A percentile compares a stretch with the other conserved stretches of the same genome.
Conservation (phyloP, 2,113 vertebrate genomes). For the Tylochromis polylepis region DNA sequence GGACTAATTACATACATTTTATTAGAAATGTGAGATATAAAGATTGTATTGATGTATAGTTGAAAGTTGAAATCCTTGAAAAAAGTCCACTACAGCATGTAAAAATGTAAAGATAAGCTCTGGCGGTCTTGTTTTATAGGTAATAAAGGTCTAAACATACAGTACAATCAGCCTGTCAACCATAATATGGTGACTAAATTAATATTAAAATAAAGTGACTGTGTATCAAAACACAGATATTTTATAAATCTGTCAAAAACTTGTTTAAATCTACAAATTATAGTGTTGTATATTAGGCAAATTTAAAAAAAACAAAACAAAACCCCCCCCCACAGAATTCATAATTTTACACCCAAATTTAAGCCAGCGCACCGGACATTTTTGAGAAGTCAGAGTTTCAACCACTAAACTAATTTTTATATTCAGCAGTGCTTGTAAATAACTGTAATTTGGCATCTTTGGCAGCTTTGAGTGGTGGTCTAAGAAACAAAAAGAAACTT, state of each 20-base stretch:
- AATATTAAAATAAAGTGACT: not conserved
- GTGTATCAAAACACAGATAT: rapidly evolving
- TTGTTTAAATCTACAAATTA: not conserved
- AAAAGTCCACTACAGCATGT: not conserved
- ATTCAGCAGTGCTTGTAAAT: not conserved
- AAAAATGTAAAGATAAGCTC: not conserved
- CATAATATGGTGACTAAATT: not conserved
- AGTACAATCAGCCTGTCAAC: not conserved
- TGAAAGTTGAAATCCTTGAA: not conserved
- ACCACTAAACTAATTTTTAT: not conserved
- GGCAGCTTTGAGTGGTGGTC: not conserved
- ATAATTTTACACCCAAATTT: too few species aligned
- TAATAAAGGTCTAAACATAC: not conserved
- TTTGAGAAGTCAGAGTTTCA: not conserved
- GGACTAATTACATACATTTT: not conserved
- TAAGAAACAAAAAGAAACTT: not conserved
- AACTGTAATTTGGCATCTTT: not conserved
- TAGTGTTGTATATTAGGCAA: not conserved
- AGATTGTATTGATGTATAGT: not conserved
- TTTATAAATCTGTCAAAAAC: not conserved
- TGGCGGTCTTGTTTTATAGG: not conserved
- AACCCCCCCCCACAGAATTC: too few species aligned
- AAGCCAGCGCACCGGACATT: too few species aligned
- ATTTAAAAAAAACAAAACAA: too few species aligned
- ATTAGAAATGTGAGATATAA: too few species aligned